phyloP scores from a whole-genome alignment of 2,113 vertebrate species.

The Sinocyclocheilus rhinocerous region DNA sequence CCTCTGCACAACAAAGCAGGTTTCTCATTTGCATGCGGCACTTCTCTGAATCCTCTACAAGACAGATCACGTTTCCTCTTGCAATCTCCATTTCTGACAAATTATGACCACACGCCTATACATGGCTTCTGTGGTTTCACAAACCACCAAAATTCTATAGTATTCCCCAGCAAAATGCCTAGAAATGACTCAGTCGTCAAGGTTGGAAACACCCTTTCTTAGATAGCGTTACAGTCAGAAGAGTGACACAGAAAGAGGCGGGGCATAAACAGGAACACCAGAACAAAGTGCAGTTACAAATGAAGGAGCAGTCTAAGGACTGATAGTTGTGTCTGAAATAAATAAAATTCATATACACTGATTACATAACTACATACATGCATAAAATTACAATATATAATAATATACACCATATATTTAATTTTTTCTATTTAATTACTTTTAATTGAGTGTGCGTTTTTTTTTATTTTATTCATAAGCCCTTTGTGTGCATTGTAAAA shows the following conservation, averaged over 20 bases:
- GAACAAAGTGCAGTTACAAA: constrained; percentile 38
- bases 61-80: constrained; percentile 38
- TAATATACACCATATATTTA: no score
- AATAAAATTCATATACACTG: no score
- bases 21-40: constrained; percentile 38
- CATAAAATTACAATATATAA: no score
- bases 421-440: no score
- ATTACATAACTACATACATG: no score
- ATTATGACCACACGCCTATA: background rate
- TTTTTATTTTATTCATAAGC: no score
- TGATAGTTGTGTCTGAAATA: no score
- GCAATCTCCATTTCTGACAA: constrained; percentile 24
- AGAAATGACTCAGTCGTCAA: background rate
- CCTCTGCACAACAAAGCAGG: constrained; percentile 23
- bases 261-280: constrained; percentile 21
- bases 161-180: constrained; percentile 8
- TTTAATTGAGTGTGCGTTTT: no score
- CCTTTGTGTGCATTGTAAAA: no score
- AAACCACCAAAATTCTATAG: background rate
- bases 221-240: background rate
- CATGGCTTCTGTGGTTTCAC: constrained; percentile 1
- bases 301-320: background rate
- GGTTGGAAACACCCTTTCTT: constrained; percentile 23
- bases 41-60: constrained; percentile 48
- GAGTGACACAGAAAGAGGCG: constrained; percentile 12